Base-by-base conservation (phyloP, 2,113 vertebrate genomes). In the Tretioscincus oriximinensis region DNA sequence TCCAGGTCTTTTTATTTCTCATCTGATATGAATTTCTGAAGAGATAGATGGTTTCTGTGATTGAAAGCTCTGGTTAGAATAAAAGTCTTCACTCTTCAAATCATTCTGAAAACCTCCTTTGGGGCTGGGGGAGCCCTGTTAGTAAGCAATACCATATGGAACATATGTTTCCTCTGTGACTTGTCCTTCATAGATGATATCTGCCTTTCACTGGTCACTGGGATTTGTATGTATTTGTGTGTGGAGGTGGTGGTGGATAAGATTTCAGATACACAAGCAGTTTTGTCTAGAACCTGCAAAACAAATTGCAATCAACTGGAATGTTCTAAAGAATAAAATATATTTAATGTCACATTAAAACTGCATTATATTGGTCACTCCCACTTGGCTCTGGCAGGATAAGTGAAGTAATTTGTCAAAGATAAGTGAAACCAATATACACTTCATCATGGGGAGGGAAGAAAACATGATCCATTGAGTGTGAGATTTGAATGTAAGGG, bases 11-110 rank as follows among this genome's bases (percentile, higher is more conserved):
- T 47, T 79, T 70, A 70, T 5, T 85, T 66, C 47, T 65, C 87
- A 87, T 89, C 86, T 91, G 85, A 91, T 90, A 89, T 76, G 84
- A 84, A 92, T 91, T 88, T 84, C 84, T 47, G 81, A 91, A 85
- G 86, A 89, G 85, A 92, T 90, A 70, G 77, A 91, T 90, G 64
- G 18, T 18, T 87, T 79, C 74, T 89, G 51, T 84, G 80, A 89
- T 69, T 91, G 76, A 82, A 90, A 81, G 67, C 60, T 91, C 83
- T 86, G 84, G 81, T 88, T 86, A 82, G 85, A 90, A 89, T 84
- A 84, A 81, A 69, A 71, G 66, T 61, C 90, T 88, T 90, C 82
- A 85, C 72, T 78, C 41, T 77, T 77, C 77, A 83, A 90, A 64
- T 81, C 81, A 24, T 65, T 77, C 85, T 88, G 76, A 86, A 7